Conservation (phyloP, 2,797 vertebrate species). For the Liasis olivaceus region DNA sequence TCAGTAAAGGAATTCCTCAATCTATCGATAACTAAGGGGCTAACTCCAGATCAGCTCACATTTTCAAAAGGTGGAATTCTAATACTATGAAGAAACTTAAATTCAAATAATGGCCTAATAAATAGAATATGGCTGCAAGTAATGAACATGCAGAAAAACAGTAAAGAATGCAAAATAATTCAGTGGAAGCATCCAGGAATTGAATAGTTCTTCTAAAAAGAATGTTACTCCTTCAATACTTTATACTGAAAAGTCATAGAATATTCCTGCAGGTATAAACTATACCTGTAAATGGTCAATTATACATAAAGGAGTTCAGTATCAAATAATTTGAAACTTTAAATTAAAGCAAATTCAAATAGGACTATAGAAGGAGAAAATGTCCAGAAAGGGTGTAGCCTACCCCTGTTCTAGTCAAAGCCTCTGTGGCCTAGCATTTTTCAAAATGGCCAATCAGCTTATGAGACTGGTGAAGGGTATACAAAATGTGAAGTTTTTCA, state of each 20-base stretch:
- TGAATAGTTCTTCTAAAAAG: background rate
- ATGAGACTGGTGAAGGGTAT: background rate
- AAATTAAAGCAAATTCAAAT: background rate
- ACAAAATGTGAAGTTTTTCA: background rate
- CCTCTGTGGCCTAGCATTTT: background rate
- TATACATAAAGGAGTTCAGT: background rate
- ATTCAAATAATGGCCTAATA: background rate
- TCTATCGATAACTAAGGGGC: background rate
- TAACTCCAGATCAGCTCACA: background rate
- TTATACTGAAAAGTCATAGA: background rate
- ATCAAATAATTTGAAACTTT: background rate
- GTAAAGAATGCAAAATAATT: background rate
- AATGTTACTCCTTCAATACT: background rate
- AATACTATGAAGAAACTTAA: background rate
- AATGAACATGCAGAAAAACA: background rate
- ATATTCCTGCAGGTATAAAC: background rate
- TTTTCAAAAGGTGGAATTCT: background rate
- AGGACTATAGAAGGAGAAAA: background rate
- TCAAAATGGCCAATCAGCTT: background rate
- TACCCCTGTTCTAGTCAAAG: background rate
- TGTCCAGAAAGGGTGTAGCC: background rate
- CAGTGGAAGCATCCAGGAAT: background rate
- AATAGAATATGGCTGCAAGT: background rate
- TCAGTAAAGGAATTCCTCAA: background rate
- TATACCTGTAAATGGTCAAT: background rate